phyloP scores from a whole-genome alignment of 2,888 invertebrate genomes.

The Liopterus haemorrhoidalis region DNA sequence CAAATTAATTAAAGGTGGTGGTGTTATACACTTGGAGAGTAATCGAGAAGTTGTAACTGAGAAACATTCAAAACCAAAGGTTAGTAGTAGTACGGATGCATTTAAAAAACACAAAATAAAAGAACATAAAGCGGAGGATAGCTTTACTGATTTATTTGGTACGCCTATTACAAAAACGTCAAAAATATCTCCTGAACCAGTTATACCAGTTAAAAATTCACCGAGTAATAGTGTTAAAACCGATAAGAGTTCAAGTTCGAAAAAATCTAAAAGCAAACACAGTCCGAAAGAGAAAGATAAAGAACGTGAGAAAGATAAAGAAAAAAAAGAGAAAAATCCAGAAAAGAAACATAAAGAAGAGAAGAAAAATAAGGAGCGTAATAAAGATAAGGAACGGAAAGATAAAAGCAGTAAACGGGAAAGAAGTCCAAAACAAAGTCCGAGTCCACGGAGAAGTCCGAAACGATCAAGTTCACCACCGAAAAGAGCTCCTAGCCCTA shows the following conservation, averaged over 20 bases:
- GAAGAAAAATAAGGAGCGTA: conserved; percentile 50
- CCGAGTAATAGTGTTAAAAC: conserved; percentile 50
- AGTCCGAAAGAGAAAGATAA: conserved; percentile 52
- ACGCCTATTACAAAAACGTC: conserved; percentile 72
- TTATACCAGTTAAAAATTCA: conserved; percentile 42
- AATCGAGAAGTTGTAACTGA: no score
- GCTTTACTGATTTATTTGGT: conserved; percentile 78
- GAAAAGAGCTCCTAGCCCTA: conserved; percentile 43
- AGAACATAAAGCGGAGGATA: conserved; percentile 52
- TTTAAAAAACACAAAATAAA: conserved; percentile 43
- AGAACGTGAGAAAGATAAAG: conserved; percentile 44
- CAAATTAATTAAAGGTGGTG: conserved; percentile 84
- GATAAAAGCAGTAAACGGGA: conserved; percentile 50
- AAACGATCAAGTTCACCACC: conserved; percentile 26
- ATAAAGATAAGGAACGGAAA: conserved; percentile 51
- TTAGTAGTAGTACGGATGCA: conserved; percentile 31
- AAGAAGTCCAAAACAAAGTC: conserved; percentile 43
- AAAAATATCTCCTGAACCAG: conserved; percentile 63
- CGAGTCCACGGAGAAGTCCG: conserved; percentile 38
- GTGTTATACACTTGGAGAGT: no score
- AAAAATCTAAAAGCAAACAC: conserved; percentile 47
- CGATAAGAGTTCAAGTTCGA: conserved; percentile 52
- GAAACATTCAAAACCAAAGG: conserved; percentile 35
- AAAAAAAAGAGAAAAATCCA: conserved; percentile 43
- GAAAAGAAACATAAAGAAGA: conserved; percentile 46